These are phyloP conservation scores for Zaprionus bogoriensis DNA, from an alignment of 2,888 invertebrate genomes.

Conservation along the genomic window DNA sequence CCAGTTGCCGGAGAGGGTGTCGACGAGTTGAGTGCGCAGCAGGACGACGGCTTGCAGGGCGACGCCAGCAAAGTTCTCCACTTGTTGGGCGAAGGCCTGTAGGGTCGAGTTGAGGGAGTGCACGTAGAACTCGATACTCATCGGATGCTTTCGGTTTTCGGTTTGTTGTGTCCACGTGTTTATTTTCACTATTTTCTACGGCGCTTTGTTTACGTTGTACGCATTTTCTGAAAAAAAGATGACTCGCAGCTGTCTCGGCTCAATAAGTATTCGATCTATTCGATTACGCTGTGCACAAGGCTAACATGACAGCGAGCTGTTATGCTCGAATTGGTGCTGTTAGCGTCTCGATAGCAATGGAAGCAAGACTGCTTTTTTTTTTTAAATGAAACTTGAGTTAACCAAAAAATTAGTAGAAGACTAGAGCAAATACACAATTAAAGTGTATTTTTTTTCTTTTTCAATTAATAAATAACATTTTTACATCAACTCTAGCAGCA, in stretches of 20 bases:
- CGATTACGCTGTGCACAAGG: constrained; percentile 1
- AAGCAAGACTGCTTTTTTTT: no score
- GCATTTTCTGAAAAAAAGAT: constrained; percentile 39
- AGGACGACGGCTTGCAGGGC: constrained; percentile 54
- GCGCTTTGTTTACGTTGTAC: constrained; percentile 50
- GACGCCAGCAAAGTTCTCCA: constrained; percentile 68
- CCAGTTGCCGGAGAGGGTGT: constrained; percentile 55
- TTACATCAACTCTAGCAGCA: no score
- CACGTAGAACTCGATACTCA: constrained; percentile 71
- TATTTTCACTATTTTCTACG: constrained; percentile 14
- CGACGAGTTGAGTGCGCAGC: constrained; percentile 63
- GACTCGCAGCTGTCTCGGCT: constrained; percentile 37
- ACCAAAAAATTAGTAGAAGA: no score
- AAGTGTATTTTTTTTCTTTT: no score
- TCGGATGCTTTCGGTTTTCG: constrained; percentile 35
- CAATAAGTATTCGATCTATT: constrained; percentile 43
- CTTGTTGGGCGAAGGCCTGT: constrained; percentile 64
- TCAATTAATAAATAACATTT: no score
- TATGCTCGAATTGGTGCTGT: constrained; percentile 6
- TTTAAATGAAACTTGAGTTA: no score
- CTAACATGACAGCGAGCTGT: constrained; percentile 14
- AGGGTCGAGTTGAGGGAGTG: constrained; percentile 67
- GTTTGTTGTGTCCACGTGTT: constrained; percentile 21
- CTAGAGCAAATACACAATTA: no score
- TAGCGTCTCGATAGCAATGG: not conserved